Evolutionary conservation across 2,888 invertebrate genomes (phyloP), one percentile per base, ranked within the genome.

Genomic region (Cataglyphis rosenhaueri): DNA sequence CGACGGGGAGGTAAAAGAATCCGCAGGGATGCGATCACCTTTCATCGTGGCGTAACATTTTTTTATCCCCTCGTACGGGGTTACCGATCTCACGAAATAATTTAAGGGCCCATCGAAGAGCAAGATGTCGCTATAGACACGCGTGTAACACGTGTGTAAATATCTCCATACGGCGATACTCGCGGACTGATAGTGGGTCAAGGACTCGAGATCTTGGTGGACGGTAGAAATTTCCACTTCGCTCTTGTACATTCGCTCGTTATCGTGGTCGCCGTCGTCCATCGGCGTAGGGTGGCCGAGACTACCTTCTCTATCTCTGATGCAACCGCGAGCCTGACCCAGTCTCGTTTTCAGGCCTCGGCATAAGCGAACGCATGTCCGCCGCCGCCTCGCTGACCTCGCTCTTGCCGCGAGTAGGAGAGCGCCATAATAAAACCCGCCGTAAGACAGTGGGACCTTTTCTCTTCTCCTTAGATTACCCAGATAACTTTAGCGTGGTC

Each of bases 401-500:
- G 92, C 93, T 93, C 93, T 94, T 93, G 93, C 90, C 88, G 71
- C 71, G 82, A 90, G 89, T 87, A 87, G 89, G 89, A 90, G 92
- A 89, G 89, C 90, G 87, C 57, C 57, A 87, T 90, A 89, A 91
- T 91, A 92, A 91, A 91, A 91, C 85, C 85, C 87, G 85, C 90
- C 88, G 88, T 87, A 91, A 92, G 90, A 92, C 91, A 90, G 91
- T 89, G 25, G 91, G 88, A 89, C 88, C 86, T 87, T 52, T 52
- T n/a, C 86, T 85, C 79, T 84, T 79, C 87, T 90, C 88, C 93
- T 94, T 92, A 93, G 94, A 94, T 94, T 94, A 94, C 94, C 73
- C 88, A 91, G 94, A 94, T 94, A 94, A 92, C 93, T 93, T 94
- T 93, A 92, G 91, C 91, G 88, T 90, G 92, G 91, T 92, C 87